A percentile compares a stretch with the other conserved stretches of the same genome.
phyloP scores from a whole-genome alignment of 2,888 invertebrate species.

The Ferdinandea cuprea region DNA sequence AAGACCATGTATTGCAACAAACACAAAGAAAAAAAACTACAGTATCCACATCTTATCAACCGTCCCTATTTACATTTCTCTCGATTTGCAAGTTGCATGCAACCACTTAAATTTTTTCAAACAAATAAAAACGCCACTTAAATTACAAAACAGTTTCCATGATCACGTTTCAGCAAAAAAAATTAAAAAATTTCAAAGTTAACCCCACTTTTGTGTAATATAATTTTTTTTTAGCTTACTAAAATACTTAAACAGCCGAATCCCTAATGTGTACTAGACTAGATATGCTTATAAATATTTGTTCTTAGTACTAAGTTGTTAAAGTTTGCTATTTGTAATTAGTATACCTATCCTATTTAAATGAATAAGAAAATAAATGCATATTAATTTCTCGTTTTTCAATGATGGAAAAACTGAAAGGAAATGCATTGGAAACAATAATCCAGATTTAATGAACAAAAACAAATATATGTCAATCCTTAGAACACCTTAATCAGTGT shows the following conservation, averaged over 20 bases:
- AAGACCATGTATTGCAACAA: no score
- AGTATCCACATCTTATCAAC: no score
- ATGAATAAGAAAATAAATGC: constrained; percentile 4
- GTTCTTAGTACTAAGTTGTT: constrained; percentile 69
- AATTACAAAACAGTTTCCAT: constrained; percentile 24
- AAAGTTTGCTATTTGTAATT: constrained; percentile 70
- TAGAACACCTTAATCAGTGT: constrained; percentile 11
- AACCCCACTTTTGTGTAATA: constrained; percentile 40
- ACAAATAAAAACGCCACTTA: background rate
- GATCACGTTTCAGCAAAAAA: constrained; percentile 23
- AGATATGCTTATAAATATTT: constrained; percentile 67
- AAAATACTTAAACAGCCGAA: constrained; percentile 15
- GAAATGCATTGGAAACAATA: background rate
- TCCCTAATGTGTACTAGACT: constrained; percentile 40
- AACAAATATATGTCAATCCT: background rate
- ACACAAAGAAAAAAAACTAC: no score
- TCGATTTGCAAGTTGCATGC: no score
- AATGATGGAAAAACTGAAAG: background rate
- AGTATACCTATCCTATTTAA: constrained; percentile 58
- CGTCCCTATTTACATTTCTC: no score
- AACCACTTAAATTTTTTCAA: constrained; percentile 36
- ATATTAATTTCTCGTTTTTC: constrained; percentile 3
- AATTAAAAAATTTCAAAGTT: background rate
- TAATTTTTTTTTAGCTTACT: constrained; percentile 19
- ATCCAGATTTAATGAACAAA: background rate